These are phyloP conservation scores for Nomia melanderi DNA, from an alignment of 1,140 invertebrate species.

Conservation along the genomic window DNA sequence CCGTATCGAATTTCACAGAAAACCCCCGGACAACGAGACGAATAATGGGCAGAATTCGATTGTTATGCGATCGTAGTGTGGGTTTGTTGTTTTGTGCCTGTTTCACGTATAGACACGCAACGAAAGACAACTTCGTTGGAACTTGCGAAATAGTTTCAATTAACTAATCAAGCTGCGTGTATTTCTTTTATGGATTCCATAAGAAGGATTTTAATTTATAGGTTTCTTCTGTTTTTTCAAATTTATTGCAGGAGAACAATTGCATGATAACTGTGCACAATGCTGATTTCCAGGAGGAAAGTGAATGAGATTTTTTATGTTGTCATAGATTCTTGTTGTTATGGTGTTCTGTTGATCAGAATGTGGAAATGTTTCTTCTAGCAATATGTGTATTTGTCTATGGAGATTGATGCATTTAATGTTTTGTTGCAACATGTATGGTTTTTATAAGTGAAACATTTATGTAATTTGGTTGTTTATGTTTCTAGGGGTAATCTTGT, in stretches of 20 bases:
- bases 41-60: conserved; percentile 9
- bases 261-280: background rate
- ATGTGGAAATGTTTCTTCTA: no score
- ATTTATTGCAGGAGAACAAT: background rate
- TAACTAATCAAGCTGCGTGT: background rate
- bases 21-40: background rate
- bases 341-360: background rate
- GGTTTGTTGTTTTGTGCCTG: background rate
- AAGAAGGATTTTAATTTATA: background rate
- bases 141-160: background rate
- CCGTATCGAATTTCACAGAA: background rate
- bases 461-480: background rate
- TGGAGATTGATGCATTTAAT: background rate
- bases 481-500: background rate
- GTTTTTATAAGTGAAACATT: background rate
- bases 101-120: background rate
- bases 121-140: background rate
- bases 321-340: background rate
- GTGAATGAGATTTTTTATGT: background rate
- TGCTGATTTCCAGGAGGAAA: background rate
- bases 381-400: no score
- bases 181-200: background rate
- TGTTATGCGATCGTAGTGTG: background rate
- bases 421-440: background rate
- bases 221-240: background rate